These are phyloP conservation scores for Chelonia mydas DNA, from an alignment of 2,797 vertebrate genomes.

Conservation along the genomic window DNA sequence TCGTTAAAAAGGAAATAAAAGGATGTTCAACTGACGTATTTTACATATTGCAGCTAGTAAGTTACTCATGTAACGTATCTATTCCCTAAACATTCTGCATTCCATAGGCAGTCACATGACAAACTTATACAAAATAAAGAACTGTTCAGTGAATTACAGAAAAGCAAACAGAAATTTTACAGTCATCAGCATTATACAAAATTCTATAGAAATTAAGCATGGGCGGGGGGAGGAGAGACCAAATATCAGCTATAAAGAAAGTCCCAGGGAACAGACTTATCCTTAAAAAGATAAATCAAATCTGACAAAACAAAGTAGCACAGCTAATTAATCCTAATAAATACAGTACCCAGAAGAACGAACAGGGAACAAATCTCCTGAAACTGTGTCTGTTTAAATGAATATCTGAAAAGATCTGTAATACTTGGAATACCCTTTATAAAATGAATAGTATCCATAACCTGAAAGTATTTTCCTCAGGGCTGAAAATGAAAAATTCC, in stretches of 20 bases:
- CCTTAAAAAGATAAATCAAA: neutral
- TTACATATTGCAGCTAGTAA: neutral
- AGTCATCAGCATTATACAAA: neutral
- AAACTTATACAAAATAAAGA: neutral
- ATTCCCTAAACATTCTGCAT: neutral
- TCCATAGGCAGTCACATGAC: neutral
- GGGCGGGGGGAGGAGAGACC: neutral
- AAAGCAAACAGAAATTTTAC: neutral
- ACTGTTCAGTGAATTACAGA: neutral
- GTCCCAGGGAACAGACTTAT: neutral
- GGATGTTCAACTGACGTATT: neutral
- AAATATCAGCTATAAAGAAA: neutral
- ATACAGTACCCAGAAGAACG: neutral
- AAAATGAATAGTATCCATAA: conserved; percentile 28
- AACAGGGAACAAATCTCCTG: neutral
- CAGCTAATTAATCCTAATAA: conserved; percentile 23
- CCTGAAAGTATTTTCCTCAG: conserved; percentile 29
- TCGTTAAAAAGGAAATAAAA: neutral
- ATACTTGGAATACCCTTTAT: neutral
- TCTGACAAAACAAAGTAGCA: neutral
- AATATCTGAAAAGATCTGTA: conserved; percentile 54
- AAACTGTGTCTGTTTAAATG: conserved; percentile 15
- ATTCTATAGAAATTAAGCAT: neutral
- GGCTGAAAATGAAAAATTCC: conserved; percentile 53
- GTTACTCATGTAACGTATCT: neutral